Conservation (phyloP, 2,113 vertebrate species). For the Deroptyus accipitrinus region DNA sequence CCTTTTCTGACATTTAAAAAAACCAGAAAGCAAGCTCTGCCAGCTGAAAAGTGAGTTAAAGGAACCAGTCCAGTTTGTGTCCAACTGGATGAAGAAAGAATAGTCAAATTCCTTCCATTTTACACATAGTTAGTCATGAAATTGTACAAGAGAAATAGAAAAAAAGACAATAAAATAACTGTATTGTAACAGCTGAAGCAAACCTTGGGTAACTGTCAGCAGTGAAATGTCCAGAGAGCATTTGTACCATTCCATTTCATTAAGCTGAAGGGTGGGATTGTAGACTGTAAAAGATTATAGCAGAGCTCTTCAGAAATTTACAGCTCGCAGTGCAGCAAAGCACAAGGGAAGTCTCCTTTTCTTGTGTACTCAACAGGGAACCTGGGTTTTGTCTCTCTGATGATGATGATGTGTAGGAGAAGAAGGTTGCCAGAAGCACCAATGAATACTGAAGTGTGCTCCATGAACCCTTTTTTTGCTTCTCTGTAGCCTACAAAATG, state of each 20-base stretch:
- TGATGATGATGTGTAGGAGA: slow-evolving; percentile 60
- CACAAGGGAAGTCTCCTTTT: slow-evolving; percentile 5
- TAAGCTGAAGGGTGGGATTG: slow-evolving; percentile 71
- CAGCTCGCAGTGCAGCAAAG: neutral
- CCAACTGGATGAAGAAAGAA: slow-evolving; percentile 69
- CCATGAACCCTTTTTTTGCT: slow-evolving; percentile 40
- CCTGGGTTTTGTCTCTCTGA: slow-evolving; percentile 53
- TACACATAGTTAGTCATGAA: slow-evolving; percentile 76
- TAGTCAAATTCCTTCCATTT: slow-evolving; percentile 79
- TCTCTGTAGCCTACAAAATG: slow-evolving; percentile 8
- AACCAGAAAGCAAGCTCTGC: slow-evolving; percentile 73
- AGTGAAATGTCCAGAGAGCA: slow-evolving; percentile 64
- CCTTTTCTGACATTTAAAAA: slow-evolving; percentile 82
- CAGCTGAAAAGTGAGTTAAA: slow-evolving; percentile 73
- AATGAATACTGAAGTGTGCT: slow-evolving; percentile 64
- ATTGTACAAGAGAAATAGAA: slow-evolving; percentile 47
- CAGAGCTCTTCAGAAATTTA: slow-evolving; percentile 64
- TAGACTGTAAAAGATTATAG: slow-evolving; percentile 65
- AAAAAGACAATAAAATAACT: slow-evolving; percentile 54
- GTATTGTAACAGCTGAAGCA: slow-evolving; percentile 64
- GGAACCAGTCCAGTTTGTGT: slow-evolving; percentile 64
- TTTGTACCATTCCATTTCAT: slow-evolving; percentile 68
- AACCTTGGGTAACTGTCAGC: slow-evolving; percentile 66
- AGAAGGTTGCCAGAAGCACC: slow-evolving; percentile 66
- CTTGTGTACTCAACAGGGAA: slow-evolving; percentile 47